A percentile compares a stretch with the other conserved stretches of the same genome.
phyloP scores from a whole-genome alignment of 2,113 vertebrate genomes.

The Sapajus apella region DNA sequence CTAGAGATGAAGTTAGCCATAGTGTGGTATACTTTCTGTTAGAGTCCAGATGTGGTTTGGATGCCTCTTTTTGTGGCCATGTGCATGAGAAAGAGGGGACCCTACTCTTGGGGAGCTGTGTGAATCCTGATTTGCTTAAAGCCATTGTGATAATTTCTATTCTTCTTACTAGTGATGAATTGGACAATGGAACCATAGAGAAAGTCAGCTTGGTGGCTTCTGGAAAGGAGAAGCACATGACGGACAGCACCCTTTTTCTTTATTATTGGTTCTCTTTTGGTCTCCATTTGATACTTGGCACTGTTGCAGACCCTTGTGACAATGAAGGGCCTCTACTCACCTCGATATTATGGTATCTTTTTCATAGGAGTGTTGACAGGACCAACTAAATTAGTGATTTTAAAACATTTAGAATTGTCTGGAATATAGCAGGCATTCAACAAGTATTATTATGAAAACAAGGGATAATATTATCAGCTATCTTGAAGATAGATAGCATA shows the following conservation, averaged over 20 bases:
- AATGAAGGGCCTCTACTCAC: background rate
- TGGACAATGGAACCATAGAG: background rate
- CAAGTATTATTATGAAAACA: background rate
- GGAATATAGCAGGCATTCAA: background rate
- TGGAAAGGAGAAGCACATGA: background rate
- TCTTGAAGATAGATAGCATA: background rate
- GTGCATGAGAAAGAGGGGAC: background rate
- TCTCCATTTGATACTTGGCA: background rate
- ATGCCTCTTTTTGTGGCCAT: background rate
- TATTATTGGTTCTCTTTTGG: background rate
- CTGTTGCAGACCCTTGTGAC: background rate
- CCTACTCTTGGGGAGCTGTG: background rate
- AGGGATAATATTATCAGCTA: background rate
- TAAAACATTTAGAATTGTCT: conserved; percentile 10
- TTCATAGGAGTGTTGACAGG: background rate
- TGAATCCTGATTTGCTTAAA: background rate
- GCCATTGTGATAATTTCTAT: background rate
- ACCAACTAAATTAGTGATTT: background rate
- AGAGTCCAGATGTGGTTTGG: background rate
- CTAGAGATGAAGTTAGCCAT: background rate
- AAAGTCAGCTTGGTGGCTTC: background rate
- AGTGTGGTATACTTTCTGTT: background rate
- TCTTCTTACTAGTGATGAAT: background rate
- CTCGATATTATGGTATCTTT: background rate
- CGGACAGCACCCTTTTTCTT: background rate